Percentiles rank a stretch among this genome's conserved stretches.
phyloP scores from a whole-genome alignment of 1,140 invertebrate species.

The Philotrypesis tridentata region DNA sequence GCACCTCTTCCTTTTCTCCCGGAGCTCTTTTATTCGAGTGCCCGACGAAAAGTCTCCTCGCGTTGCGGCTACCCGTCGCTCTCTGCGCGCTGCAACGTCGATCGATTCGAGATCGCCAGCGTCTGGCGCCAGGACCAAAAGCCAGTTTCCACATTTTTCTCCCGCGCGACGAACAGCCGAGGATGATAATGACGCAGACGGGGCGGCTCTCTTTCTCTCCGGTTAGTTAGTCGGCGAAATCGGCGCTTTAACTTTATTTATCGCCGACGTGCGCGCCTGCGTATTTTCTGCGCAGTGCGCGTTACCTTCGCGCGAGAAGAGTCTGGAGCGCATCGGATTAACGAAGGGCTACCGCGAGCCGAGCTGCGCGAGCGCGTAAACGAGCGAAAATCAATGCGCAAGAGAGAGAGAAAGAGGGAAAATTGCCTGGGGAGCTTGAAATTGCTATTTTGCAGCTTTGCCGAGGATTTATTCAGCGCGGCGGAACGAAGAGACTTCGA shows the following conservation, averaged over 20 bases:
- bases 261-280: not conserved
- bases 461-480: not conserved
- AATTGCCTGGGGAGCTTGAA: not conserved
- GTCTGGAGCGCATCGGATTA: too few species aligned
- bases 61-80: too few species aligned
- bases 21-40: not conserved
- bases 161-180: too few species aligned
- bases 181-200: constrained; percentile 1
- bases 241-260: constrained; percentile 17
- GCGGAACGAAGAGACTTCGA: not conserved
- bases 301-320: not conserved
- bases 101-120: not conserved
- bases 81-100: too few species aligned
- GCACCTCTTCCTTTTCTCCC: not conserved
- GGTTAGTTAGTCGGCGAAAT: constrained; percentile 26
- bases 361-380: not conserved
- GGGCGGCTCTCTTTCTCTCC: not conserved
- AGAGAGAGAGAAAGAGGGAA: not conserved
- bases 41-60: too few species aligned
- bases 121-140: constrained; percentile 56
- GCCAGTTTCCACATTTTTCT: constrained; percentile 31
- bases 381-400: not conserved
- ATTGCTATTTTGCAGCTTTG: not conserved
- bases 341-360: too few species aligned
- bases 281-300: not conserved